Percentiles rank a stretch among this genome's conserved stretches.
Conservation (phyloP, 2,888 invertebrate species). For the Orgyia antiqua region DNA sequence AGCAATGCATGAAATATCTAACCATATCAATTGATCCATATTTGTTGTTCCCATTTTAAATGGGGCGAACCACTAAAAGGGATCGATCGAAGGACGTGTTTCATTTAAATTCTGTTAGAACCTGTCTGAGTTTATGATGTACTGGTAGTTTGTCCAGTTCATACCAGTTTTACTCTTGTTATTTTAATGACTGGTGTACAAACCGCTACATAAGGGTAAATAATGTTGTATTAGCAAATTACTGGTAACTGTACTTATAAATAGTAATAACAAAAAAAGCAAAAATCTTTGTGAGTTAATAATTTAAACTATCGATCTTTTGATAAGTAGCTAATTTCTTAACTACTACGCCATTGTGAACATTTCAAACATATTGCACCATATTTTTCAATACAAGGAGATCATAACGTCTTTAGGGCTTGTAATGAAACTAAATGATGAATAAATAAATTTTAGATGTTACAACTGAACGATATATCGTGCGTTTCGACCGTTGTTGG, state of each 20-base stretch:
- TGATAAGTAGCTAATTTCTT: too few species aligned
- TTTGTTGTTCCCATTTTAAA: constrained; percentile 18
- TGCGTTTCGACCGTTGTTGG: constrained; percentile 30
- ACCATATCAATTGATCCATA: constrained; percentile 15
- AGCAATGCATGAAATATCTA: constrained; percentile 3
- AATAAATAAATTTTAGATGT: constrained; percentile 17
- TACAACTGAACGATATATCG: constrained; percentile 17
- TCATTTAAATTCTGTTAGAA: constrained; percentile 20
- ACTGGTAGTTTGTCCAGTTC: constrained; percentile 12
- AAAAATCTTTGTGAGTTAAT: too few species aligned
- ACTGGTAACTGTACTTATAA: not conserved
- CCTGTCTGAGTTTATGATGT: constrained; percentile 21
- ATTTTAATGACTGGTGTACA: constrained; percentile 3
- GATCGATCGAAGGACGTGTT: constrained; percentile 14
- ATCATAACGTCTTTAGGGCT: constrained; percentile 4
- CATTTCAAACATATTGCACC: too few species aligned
- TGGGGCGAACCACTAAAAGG: constrained; percentile 15
- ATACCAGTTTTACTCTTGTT: constrained; percentile 10
- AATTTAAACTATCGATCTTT: too few species aligned
- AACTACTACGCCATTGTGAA: too few species aligned
- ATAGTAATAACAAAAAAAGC: not conserved
- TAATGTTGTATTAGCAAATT: not conserved
- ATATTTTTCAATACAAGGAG: constrained; percentile 2
- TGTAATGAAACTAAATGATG: constrained; percentile 5
- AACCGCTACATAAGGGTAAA: not conserved